These are phyloP conservation scores for Cyanistes caeruleus DNA, from an alignment of 2,113 vertebrate species.

Conservation along the genomic window DNA sequence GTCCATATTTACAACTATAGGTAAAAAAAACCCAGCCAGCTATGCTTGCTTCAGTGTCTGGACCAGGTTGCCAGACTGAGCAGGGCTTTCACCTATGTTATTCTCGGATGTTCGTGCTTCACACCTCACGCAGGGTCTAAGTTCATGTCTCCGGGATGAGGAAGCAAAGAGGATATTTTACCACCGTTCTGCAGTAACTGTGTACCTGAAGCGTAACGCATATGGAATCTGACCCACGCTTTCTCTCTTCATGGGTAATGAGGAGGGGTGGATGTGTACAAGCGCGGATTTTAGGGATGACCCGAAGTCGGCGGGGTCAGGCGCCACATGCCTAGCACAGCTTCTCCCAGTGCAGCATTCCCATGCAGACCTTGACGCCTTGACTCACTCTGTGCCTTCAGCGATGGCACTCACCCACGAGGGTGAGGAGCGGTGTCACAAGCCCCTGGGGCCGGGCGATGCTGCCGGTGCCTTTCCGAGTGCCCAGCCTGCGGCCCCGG, in stretches of 20 bases:
- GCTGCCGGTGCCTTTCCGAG: neutral
- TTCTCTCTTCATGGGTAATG: neutral
- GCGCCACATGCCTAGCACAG: neutral
- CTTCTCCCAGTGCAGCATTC: neutral
- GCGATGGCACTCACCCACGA: neutral
- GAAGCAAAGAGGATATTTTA: neutral
- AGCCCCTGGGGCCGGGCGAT: no score
- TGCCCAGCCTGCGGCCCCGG: neutral
- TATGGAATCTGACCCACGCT: neutral
- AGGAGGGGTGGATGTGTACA: neutral
- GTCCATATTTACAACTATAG: neutral
- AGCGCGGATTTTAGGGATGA: neutral
- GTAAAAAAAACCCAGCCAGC: fast-evolving
- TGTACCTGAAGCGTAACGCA: neutral
- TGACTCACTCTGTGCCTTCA: neutral
- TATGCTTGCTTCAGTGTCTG: neutral
- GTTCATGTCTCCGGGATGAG: neutral
- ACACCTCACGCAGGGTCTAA: neutral
- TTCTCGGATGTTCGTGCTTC: neutral
- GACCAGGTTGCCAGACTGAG: neutral
- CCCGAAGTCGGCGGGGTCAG: neutral
- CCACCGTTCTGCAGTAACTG: neutral
- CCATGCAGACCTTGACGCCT: neutral
- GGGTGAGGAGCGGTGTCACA: neutral
- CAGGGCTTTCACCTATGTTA: neutral